A percentile compares a stretch with the other conserved stretches of the same genome.
Evolutionary conservation across 2,888 invertebrate genomes (phyloP).

Genomic region (Daptonema setosum): DNA sequence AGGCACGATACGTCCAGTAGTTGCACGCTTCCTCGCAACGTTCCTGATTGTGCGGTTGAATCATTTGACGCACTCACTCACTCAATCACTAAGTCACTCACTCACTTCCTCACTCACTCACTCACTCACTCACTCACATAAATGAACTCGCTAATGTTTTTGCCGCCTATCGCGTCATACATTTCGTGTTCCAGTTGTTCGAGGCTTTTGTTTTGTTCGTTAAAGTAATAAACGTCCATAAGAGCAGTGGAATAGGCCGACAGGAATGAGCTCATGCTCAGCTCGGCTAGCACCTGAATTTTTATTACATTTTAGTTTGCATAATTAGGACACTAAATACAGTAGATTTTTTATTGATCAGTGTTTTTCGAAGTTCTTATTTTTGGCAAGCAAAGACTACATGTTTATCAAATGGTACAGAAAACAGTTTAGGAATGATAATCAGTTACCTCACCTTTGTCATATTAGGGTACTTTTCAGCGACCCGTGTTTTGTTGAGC

Average conservation of each 20-base stretch:
- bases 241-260: constrained; percentile 2
- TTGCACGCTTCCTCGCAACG: constrained; percentile 1
- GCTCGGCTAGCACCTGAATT: neutral
- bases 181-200: neutral
- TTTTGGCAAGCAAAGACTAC: too few species aligned
- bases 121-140: too few species aligned
- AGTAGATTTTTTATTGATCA: too few species aligned
- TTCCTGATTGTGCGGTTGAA: neutral
- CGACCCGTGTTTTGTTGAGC: neutral
- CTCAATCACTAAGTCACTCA: too few species aligned
- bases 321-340: neutral
- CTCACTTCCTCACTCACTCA: too few species aligned
- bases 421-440: too few species aligned
- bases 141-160: neutral
- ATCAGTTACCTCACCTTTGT: too few species aligned
- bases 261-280: constrained; percentile 1
- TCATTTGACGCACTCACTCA: too few species aligned
- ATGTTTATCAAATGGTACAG: too few species aligned
- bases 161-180: neutral
- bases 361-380: too few species aligned
- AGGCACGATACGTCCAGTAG: constrained; percentile 1
- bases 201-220: too few species aligned
- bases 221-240: constrained; percentile 1
- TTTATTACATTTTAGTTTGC: neutral
- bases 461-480: neutral